Conservation (phyloP, 2,888 invertebrate species). For the Eurytoma californica region DNA sequence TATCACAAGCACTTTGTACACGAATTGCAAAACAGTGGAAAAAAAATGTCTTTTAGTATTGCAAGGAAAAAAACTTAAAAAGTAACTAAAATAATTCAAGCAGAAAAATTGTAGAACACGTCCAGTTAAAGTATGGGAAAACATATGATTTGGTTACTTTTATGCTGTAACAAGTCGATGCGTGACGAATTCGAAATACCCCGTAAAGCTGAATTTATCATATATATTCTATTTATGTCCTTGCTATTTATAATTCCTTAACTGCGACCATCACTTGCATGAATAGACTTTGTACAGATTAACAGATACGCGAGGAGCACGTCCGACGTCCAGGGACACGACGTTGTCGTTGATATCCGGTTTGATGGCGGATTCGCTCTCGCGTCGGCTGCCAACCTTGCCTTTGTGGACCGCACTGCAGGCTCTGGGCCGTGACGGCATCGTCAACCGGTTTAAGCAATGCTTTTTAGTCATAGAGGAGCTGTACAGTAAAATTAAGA, state of each 20-base stretch:
- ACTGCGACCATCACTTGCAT: slow-evolving; percentile 4
- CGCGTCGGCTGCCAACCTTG: slow-evolving; percentile 83
- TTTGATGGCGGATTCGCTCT: slow-evolving; percentile 76
- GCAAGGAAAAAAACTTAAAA: too few relatives aligned
- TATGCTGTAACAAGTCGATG: slow-evolving; percentile 8
- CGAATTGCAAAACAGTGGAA: too few relatives aligned
- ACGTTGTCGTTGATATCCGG: slow-evolving; percentile 69
- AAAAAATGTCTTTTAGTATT: too few relatives aligned
- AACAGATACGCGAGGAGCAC: slow-evolving; percentile 76
- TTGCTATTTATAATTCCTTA: slow-evolving; percentile 51
- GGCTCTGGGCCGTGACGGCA: slow-evolving; percentile 83
- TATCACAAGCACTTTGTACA: too few relatives aligned
- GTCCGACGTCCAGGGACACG: slow-evolving; percentile 71
- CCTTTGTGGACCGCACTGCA: slow-evolving; percentile 91
- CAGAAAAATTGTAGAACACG: neutral
- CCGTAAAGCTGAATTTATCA: neutral
- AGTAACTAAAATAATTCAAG: neutral
- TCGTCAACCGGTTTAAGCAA: slow-evolving; percentile 82
- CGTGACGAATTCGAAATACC: slow-evolving; percentile 20
- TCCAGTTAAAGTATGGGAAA: slow-evolving; percentile 15
- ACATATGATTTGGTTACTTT: neutral
- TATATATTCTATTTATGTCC: neutral
- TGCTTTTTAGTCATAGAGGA: slow-evolving; percentile 86
- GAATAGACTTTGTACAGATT: slow-evolving; percentile 79
- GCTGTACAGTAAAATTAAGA: slow-evolving; percentile 79